Evolutionary conservation across 2,113 vertebrate genomes (phyloP).

Genomic region (Petaurus breviceps): DNA sequence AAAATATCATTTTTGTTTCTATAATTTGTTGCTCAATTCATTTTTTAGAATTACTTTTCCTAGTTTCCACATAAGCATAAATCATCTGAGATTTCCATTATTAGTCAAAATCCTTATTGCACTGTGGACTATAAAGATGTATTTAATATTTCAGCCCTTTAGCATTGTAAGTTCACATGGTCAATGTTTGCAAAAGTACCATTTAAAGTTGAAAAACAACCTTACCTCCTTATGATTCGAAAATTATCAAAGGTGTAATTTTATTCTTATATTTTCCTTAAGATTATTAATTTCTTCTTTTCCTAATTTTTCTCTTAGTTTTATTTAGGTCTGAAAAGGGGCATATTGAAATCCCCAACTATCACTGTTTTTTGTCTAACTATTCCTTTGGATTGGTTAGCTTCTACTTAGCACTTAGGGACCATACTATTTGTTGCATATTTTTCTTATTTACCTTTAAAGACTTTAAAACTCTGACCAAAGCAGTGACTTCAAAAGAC

Average conservation of each 20-base stretch:
- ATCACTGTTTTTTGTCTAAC: not conserved
- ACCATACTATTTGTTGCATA: not conserved
- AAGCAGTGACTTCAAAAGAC: not conserved
- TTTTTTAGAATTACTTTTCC: too few species aligned
- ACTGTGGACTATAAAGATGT: too few species aligned
- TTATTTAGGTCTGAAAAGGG: not conserved
- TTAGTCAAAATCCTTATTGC: too few species aligned
- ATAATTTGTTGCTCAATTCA: too few species aligned
- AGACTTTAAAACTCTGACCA: not conserved
- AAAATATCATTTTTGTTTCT: too few species aligned
- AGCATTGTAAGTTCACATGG: too few species aligned
- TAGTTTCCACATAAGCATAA: too few species aligned
- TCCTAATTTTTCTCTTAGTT: not conserved
- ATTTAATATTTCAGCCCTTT: too few species aligned
- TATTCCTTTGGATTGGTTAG: not conserved
- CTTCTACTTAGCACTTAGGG: not conserved
- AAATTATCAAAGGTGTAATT: not conserved
- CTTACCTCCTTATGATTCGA: not conserved
- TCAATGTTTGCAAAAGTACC: too few species aligned
- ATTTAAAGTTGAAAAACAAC: too few species aligned
- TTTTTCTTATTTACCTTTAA: not conserved
- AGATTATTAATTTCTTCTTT: not conserved
- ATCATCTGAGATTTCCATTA: too few species aligned
- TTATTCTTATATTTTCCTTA: not conserved
- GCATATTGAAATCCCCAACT: not conserved